Evolutionary conservation across 1,140 invertebrate genomes (phyloP).

Genomic region (Lepidurus arcticus): DNA sequence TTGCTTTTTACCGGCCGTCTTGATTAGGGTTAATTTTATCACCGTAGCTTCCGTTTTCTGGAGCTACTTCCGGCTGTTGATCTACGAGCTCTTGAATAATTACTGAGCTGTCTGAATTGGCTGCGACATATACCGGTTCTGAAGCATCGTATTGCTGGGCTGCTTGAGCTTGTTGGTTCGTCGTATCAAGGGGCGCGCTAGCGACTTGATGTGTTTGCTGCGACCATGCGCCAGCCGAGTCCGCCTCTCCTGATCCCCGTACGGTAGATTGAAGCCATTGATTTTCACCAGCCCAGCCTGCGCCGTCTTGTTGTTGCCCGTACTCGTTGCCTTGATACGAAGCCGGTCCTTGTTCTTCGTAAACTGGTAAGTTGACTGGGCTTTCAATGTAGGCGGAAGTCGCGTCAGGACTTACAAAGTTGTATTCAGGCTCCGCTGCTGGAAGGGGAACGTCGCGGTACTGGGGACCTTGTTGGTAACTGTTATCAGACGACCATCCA

Average conservation of each 20-base stretch:
- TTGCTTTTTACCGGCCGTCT: no score
- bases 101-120: neutral
- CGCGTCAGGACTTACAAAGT: neutral
- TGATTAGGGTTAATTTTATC: no score
- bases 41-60: no score
- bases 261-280: conserved; percentile 4
- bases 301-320: conserved; percentile 1
- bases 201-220: neutral
- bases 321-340: neutral
- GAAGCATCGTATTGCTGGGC: neutral
- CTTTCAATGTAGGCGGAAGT: neutral
- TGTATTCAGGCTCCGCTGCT: neutral
- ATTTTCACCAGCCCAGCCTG: neutral
- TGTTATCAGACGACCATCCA: neutral
- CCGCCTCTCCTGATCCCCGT: neutral
- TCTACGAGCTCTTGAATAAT: no score
- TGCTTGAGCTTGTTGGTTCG: neutral
- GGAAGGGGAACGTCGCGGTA: neutral
- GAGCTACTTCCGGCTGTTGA: neutral
- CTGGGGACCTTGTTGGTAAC: neutral
- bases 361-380: neutral
- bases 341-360: neutral
- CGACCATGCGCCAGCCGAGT: neutral
- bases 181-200: neutral
- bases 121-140: neutral